Evolutionary conservation across 2,113 vertebrate genomes (phyloP), one percentile per base, ranked within the genome.

Genomic region (Dipodomys ordii): DNA sequence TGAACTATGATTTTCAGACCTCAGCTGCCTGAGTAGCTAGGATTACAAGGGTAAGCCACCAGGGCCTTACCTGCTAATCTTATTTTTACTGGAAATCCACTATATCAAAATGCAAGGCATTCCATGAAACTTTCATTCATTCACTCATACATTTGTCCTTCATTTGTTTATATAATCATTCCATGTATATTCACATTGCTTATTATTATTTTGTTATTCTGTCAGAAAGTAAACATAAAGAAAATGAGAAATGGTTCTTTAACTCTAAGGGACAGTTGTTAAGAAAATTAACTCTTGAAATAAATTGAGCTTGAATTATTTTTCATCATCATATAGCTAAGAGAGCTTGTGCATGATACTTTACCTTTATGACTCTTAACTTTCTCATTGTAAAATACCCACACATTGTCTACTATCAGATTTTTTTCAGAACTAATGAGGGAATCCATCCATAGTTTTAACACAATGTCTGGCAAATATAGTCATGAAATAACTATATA

Each of bases 361-460:
- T 93, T 78, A 69, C 11, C 1, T 93, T 15, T 62, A 2, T 79
- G 28, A 60, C 11, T 7, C 44, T 62, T 69, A 49, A 10, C 83
- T 93, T 93, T 27, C 22, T 93, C 46, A 73, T 69, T 93, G 15
- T 76, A 69, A 87, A 94, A 90, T 81, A 0, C 0, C 76, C n/a
- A 74, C 65, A 71, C 4, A 81, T 11, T 64, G 22, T 60, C n/a
- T 67, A 65, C 16, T 81, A 39, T 39, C 39, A 39, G 39, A 39
- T 39, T 39, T 39, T 39, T 39, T 39, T 39, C 39, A 39, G 39
- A 5, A 39, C 39, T 39, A 39, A 86, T 83, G 12, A 68, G 18
- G 7, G 65, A 91, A 91, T 23, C 1, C 13, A 44, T 44, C 39
- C 39, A 82, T 15, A 86, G n/a, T 64, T 95, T 92, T 84, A 57